Conservation (phyloP, 2,797 vertebrate genomes). For the Aldrovandia affinis region DNA sequence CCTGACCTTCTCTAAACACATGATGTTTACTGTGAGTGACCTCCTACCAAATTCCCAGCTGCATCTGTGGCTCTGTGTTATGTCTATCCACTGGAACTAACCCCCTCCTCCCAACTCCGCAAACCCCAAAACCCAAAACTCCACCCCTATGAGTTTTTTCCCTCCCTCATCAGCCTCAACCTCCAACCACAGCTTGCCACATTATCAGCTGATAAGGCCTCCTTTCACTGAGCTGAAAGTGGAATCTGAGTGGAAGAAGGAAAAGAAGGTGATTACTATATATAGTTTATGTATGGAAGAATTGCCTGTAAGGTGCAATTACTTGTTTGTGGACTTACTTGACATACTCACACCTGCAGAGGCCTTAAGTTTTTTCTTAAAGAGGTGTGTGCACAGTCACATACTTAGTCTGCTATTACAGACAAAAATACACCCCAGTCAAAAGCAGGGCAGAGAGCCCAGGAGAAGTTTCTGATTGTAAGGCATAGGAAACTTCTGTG, state of each 20-base stretch:
- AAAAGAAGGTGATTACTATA: background rate
- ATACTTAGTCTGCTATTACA: slow-evolving; percentile 38
- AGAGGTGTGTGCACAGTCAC: slow-evolving; percentile 21
- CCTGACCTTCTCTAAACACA: slow-evolving; percentile 66
- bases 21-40: slow-evolving; percentile 75
- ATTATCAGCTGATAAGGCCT: slow-evolving; percentile 41
- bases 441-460: background rate
- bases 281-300: background rate
- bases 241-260: background rate
- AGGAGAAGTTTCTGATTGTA: slow-evolving; percentile 28
- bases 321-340: background rate
- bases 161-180: slow-evolving; percentile 33
- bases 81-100: slow-evolving; percentile 66
- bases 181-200: slow-evolving; percentile 47
- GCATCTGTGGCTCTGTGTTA: slow-evolving; percentile 67
- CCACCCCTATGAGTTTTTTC: slow-evolving; percentile 32
- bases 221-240: background rate
- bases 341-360: background rate
- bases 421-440: slow-evolving; percentile 17
- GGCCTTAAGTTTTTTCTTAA: background rate
- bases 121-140: slow-evolving; percentile 29
- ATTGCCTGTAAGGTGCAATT: slow-evolving; percentile 4
- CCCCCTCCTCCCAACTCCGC: slow-evolving; percentile 10
- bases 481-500: slow-evolving; percentile 35
- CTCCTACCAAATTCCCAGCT: slow-evolving; percentile 80